Percentiles rank a stretch among this genome's conserved stretches.
Conservation (phyloP, 2,113 vertebrate species). For the Dipodomys merriami region DNA sequence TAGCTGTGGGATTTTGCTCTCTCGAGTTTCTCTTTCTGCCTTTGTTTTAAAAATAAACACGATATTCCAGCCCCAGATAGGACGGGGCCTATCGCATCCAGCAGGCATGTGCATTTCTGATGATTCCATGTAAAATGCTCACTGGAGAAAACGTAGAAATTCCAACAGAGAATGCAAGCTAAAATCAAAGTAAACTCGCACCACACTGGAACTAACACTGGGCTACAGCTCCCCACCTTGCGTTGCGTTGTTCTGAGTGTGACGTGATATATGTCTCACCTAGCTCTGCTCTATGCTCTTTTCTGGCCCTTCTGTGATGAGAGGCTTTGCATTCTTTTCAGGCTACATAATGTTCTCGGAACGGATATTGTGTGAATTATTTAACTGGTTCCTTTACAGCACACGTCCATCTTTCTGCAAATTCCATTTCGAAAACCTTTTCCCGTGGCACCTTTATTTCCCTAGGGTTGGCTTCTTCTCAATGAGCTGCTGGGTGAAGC, state of each 20-base stretch:
- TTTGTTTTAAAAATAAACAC: constrained; percentile 46
- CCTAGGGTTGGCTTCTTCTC: constrained; percentile 26
- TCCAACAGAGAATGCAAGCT: constrained; percentile 8
- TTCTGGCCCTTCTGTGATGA: background rate
- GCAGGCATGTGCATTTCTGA: constrained; percentile 12
- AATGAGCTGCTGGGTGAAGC: background rate
- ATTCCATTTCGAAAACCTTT: constrained; percentile 45
- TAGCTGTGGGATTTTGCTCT: constrained; percentile 28
- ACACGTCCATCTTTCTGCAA: background rate
- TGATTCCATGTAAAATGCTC: constrained; percentile 37
- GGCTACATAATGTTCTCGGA: background rate
- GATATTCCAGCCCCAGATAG: background rate
- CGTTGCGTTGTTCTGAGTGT: background rate
- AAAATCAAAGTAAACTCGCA: constrained; percentile 37
- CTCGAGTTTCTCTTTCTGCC: constrained; percentile 51
- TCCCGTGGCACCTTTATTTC: background rate
- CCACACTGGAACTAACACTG: background rate
- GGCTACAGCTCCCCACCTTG: background rate
- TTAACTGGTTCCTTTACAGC: constrained; percentile 27
- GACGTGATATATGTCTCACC: background rate
- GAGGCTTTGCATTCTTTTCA: constrained; percentile 4
- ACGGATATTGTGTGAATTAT: background rate
- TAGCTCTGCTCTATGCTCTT: constrained; percentile 34
- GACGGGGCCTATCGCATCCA: background rate
- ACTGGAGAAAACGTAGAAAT: constrained; percentile 40